Evolutionary conservation across 1,140 invertebrate species (phyloP).

Genomic region (Caenorhabditis latens): DNA sequence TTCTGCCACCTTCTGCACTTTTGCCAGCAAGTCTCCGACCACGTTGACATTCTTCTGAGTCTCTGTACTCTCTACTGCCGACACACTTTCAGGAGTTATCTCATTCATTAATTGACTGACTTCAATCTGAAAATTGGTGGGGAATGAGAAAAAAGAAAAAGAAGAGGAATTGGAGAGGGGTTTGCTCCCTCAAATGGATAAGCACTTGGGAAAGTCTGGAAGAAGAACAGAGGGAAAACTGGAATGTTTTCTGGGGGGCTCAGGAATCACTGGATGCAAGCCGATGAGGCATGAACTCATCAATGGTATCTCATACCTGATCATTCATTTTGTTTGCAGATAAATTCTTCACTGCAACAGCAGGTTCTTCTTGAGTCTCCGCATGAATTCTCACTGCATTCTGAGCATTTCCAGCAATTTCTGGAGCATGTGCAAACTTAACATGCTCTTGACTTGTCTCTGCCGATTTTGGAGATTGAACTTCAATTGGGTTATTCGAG

Average conservation of each 20-base stretch:
- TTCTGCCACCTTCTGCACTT: constrained; percentile 44
- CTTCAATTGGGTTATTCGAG: constrained; percentile 5
- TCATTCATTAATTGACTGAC: constrained; percentile 45
- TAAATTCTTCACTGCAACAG: constrained; percentile 5
- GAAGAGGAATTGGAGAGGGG: neutral
- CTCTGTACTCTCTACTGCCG: constrained; percentile 18
- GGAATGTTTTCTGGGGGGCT: no score
- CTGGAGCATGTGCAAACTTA: constrained; percentile 35
- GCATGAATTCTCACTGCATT: constrained; percentile 17
- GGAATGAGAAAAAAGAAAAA: neutral
- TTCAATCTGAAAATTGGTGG: constrained; percentile 41
- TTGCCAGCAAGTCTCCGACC: constrained; percentile 37
- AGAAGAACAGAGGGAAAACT: no score
- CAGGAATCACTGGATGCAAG: no score
- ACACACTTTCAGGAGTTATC: constrained; percentile 44
- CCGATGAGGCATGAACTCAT: no score
- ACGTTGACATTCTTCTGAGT: constrained; percentile 18
- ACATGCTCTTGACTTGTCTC: constrained; percentile 27
- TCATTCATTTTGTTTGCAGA: constrained; percentile 37
- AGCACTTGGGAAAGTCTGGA: no score
- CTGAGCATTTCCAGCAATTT: constrained; percentile 29
- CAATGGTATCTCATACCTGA: neutral
- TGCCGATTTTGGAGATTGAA: neutral
- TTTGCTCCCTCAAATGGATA: no score
- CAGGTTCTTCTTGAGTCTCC: constrained; percentile 28